These are phyloP conservation scores for Sebastes oblongus DNA, from an alignment of 2,797 vertebrate species.

Conservation along the genomic window DNA sequence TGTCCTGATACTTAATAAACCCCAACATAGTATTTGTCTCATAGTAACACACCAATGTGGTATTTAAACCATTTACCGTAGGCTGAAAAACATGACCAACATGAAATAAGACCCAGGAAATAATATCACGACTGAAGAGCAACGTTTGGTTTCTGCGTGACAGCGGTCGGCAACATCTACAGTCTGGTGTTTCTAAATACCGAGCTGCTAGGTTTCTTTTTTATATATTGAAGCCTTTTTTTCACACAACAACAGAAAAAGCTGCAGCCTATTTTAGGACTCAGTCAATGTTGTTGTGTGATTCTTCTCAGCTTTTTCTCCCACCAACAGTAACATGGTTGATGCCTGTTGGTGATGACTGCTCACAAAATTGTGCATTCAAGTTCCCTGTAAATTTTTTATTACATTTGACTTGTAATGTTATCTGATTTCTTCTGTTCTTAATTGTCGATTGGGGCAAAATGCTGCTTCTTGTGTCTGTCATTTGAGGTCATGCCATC, in stretches of 20 bases:
- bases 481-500: neutral
- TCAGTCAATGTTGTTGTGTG: neutral
- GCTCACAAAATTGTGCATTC: neutral
- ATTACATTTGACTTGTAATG: neutral
- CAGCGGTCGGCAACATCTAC: slow-evolving; percentile 56
- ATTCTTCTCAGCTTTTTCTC: neutral
- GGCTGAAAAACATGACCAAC: slow-evolving; percentile 53
- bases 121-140: slow-evolving; percentile 60
- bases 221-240: neutral
- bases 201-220: slow-evolving; percentile 22
- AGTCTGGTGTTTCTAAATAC: slow-evolving; percentile 27
- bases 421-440: neutral
- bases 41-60: slow-evolving; percentile 5
- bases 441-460: neutral
- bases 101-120: slow-evolving; percentile 73
- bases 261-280: slow-evolving; percentile 7
- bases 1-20: slow-evolving; percentile 10
- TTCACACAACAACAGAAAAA: slow-evolving; percentile 5
- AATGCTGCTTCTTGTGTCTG: neutral
- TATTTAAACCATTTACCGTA: slow-evolving; percentile 16
- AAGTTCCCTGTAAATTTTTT: neutral
- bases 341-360: neutral
- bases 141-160: slow-evolving; percentile 80
- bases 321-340: neutral
- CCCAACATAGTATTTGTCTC: neutral